Evolutionary conservation across 2,888 invertebrate genomes (phyloP).

Genomic region (Chrysodeixis includens): DNA sequence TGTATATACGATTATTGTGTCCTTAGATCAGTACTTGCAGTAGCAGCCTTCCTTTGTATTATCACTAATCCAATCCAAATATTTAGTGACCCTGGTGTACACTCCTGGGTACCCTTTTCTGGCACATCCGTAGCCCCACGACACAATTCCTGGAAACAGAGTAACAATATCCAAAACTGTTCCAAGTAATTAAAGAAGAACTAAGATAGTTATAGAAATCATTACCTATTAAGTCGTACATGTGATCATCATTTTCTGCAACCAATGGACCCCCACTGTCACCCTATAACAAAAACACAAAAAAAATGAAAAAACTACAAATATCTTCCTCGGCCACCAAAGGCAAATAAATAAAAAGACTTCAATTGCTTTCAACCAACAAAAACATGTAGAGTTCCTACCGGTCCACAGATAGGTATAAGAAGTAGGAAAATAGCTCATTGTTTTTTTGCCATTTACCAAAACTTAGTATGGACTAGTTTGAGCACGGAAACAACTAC

Average conservation of each 20-base stretch:
- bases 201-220: background rate
- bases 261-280: slow-evolving; percentile 94
- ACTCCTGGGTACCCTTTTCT: slow-evolving; percentile 95
- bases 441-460: too few species aligned
- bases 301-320: background rate
- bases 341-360: too few species aligned
- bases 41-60: slow-evolving; percentile 95
- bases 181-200: too few species aligned
- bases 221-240: slow-evolving; percentile 93
- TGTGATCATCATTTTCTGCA: slow-evolving; percentile 90
- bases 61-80: slow-evolving; percentile 94
- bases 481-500: too few species aligned
- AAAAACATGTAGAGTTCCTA: too few species aligned
- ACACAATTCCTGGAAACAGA: slow-evolving; percentile 92
- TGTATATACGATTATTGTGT: too few species aligned
- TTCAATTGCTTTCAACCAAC: too few species aligned
- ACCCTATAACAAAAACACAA: slow-evolving; percentile 86
- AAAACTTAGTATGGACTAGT: too few species aligned
- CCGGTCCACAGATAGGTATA: too few species aligned
- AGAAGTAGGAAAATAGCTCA: too few species aligned
- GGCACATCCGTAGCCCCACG: slow-evolving; percentile 97
- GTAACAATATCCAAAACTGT: background rate
- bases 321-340: too few species aligned
- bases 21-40: slow-evolving; percentile 89
- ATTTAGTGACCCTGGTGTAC: slow-evolving; percentile 94